Evolutionary conservation across 1,140 invertebrate genomes (phyloP), one percentile per base, ranked within the genome.

Genomic region (Leptinotarsa defecta): DNA sequence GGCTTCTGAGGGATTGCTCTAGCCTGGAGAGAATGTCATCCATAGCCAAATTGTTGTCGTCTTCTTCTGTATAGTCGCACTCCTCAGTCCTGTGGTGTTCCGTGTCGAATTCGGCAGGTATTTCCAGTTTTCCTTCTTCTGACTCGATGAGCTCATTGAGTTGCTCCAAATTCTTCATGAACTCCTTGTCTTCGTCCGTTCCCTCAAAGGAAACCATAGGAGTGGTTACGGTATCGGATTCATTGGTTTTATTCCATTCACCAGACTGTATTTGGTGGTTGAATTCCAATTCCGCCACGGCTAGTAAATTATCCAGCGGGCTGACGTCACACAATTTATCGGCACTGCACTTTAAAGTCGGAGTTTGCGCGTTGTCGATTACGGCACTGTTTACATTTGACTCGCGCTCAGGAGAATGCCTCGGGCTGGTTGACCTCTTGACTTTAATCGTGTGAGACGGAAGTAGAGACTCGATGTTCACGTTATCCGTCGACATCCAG

Each of bases 11-110:
- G 3, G 89, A 89, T 75, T 88, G 88, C 76, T 89, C 89, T 57
- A 90, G 82, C 61, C 89, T 78, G 64, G 88, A 86, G 20, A 90
- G 88, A 63, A 90, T 89, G 77, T 90, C 89, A 17, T 87, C 86
- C 65, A 90, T 89, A 0, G 88, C 88, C 62, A 90, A 77, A 82
- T 89, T 88, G 77, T 89, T 88, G 75, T 90, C 88, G 77, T 91
- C 89, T 22, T 90, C 89, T 68, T 89, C 88, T 48, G 85, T 86
- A 75, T 91, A 89, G 82, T 89, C 88, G 57, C 83, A 83, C 20
- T 84, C 83, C 57, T 84, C 81, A 27, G 76, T 77, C 74, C 81
- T 82, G 4, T 78, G 65, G 17, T 75, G 76, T 57, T 72, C 75
- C 61, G 52, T 34, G n/a, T 74, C 68, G 52, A 71, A 69, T 34